Evolutionary conservation across 2,797 vertebrate species (phyloP), one percentile per base, ranked within the genome.

Genomic region (Gallirallus australis): DNA sequence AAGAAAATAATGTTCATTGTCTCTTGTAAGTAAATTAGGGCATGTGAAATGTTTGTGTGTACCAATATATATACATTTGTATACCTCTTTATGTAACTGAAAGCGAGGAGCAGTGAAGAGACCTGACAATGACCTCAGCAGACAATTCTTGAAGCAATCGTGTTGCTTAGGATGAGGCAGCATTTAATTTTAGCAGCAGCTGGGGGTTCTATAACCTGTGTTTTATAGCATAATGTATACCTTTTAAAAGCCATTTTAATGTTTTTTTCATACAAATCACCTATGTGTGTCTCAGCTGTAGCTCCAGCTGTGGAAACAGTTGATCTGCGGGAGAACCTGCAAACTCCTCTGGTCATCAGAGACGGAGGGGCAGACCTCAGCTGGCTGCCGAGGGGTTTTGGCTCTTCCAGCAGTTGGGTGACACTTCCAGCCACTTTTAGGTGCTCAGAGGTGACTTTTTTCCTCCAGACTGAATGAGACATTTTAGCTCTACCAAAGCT

Each of bases 321-420:
- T 60, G 47, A 2, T 76, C 16, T 27, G 1, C 3, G 21, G 40
- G 28, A 68, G 20, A 80, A 69, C 30, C 5, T 39, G 59, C 39
- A 30, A 11, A 72, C 9, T 17, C 15, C 18, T n/a, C 27, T 6
- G 14, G 3, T 27, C 23, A 3, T 39, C 37, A 13, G 73, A 17
- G 37, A 6, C 31, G 28, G 31, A 39, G 50, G 14, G 23, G 11
- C 69, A 89, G 68, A 61, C 19, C 33, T 20, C 24, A 30, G 45
- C 40, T 39, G 39, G 4, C n/a, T 3, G 0, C 9, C 3, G 60
- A 19, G 56, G 33, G 0, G 3, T 54, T 28, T 47, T 13, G 45
- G 1, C 20, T 35, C 57, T 37, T 42, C 52, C 66, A 31, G 73
- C 30, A 20, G 11, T 5, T 18, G 20, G 20, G 20, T 28, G n/a